Evolutionary conservation across 2,797 vertebrate genomes (phyloP).

Genomic region (Acanthiza pusilla): DNA sequence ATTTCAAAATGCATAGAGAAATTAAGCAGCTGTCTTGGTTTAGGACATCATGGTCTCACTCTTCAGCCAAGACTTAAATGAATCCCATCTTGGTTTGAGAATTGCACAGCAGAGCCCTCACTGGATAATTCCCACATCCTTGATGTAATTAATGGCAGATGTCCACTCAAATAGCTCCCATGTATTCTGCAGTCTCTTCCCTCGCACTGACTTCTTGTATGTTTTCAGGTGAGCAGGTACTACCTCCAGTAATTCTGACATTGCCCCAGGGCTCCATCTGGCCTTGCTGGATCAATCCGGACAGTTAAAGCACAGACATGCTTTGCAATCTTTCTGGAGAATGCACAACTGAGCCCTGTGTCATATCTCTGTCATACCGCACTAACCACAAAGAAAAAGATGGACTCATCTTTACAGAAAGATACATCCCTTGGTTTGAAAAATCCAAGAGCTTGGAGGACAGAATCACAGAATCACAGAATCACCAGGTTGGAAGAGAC

Average conservation of each 20-base stretch:
- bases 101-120: not conserved
- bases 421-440: not conserved
- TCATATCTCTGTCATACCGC: not conserved
- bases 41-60: not conserved
- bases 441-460: not conserved
- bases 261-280: not conserved
- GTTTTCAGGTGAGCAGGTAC: not conserved
- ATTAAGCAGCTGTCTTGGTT: not conserved
- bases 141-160: not conserved
- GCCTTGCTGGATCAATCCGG: not conserved
- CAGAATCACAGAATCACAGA: no score
- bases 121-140: no score
- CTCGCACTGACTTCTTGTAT: not conserved
- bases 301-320: not conserved
- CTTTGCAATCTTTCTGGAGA: not conserved
- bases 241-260: not conserved
- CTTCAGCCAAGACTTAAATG: not conserved
- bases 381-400: not conserved
- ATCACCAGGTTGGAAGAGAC: no score
- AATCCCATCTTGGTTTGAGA: not conserved
- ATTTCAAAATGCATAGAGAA: not conserved
- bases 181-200: not conserved
- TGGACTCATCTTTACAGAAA: not conserved
- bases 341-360: not conserved
- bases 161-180: not conserved